These are phyloP conservation scores for Macheiramphus alcinus DNA, from an alignment of 2,113 vertebrate genomes.

Conservation along the genomic window DNA sequence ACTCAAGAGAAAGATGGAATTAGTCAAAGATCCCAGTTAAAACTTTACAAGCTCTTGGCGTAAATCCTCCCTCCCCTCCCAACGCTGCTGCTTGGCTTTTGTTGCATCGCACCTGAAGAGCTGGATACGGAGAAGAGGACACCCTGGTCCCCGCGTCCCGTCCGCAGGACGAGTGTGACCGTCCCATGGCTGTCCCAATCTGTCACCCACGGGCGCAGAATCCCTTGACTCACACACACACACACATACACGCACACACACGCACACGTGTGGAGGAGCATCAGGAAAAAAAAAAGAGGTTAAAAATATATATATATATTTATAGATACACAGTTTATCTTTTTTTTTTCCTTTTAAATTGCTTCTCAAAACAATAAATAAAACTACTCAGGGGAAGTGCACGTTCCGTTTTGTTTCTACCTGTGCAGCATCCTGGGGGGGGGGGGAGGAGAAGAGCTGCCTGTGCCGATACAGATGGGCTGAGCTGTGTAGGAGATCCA, in stretches of 20 bases:
- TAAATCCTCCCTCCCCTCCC: not conserved
- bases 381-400: not conserved
- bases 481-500: not conserved
- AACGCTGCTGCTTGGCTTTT: not conserved
- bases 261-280: not conserved
- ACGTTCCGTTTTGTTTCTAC: not conserved
- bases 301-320: slow-evolving; percentile 44
- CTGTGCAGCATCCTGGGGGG: not conserved
- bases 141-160: not conserved
- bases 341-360: not conserved
- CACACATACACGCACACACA: not conserved
- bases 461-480: not conserved
- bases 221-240: not conserved
- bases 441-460: not conserved
- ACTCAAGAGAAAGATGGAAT: not conserved
- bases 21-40: not conserved
- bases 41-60: not conserved
- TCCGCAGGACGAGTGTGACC: not conserved
- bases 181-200: not conserved
- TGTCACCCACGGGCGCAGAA: not conserved
- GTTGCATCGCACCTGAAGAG: not conserved
- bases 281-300: not conserved
- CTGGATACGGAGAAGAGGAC: not conserved
- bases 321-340: not conserved
- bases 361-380: slow-evolving; percentile 49